Evolutionary conservation across 2,797 vertebrate genomes (phyloP), one percentile per base, ranked within the genome.

Genomic region (Acanthurus leucopareius): DNA sequence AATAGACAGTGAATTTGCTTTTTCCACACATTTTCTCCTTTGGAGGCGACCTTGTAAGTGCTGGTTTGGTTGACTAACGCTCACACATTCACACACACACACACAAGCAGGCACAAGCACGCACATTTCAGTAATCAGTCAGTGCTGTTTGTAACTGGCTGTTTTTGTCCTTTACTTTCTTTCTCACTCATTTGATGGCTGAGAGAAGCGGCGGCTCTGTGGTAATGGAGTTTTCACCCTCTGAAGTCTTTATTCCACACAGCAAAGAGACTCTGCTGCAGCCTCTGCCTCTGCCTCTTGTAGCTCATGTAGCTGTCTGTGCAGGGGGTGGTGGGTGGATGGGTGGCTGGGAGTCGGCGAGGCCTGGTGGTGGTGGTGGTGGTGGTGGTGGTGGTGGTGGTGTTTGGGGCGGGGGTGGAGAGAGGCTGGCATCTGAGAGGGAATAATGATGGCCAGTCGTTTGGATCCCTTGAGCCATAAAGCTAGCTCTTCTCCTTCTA

Each of bases 381-480:
- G 25, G 25, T 25, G 28, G 28, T 28, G 40, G 22, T 51, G 62
- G 2, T 57, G 51, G 58, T 67, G 60, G n/a, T 61, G 69, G 54
- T 68, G 71, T 56, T 73, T 47, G 47, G 61, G 72, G 75, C 3
- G 38, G 62, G 69, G 79, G 69, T 65, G 71, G 76, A 72, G 94
- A 66, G 44, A 95, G 94, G 94, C 95, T 95, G 95, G 96, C 95
- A 97, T 97, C 96, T 96, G 94, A 96, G 96, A 94, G 95, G 96
- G 95, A 96, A 96, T 97, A 97, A 96, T 97, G 96, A 97, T 95
- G 94, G 95, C 94, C 93, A 93, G 94, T 96, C 93, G 95, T 97
- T 96, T 95, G 95, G 95, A 97, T 96, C 96, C 96, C 96, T 97
- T 96, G 95, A 96, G 97, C 95, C 95, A 96, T 95, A 96, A 96